Conservation (phyloP, 2,797 vertebrate species). For the Urophycis tenuis region DNA sequence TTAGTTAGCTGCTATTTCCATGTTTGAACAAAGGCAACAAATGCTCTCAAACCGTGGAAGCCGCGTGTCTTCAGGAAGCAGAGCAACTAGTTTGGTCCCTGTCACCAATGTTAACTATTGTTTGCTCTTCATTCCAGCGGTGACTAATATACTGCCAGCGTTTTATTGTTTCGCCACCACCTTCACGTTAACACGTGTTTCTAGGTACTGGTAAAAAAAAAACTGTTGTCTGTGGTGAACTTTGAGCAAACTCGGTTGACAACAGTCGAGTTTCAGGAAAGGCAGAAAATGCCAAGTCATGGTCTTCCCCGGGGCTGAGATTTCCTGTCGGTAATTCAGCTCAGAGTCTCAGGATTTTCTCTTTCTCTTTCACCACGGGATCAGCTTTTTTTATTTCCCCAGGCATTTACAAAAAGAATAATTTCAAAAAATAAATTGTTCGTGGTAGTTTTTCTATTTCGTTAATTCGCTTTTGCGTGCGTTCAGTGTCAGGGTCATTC, state of each 20-base stretch:
- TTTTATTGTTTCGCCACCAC: not conserved
- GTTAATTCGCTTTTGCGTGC: not conserved
- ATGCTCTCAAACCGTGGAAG: too few species aligned
- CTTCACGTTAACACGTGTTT: not conserved
- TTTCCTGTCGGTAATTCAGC: conserved; percentile 17
- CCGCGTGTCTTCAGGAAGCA: too few species aligned
- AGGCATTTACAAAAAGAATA: not conserved
- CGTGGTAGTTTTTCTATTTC: not conserved
- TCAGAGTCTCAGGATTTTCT: not conserved
- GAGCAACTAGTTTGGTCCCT: too few species aligned
- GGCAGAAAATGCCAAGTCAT: conserved; percentile 10
- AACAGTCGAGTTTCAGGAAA: not conserved
- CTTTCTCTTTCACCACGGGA: not conserved
- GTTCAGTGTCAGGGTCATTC: too few species aligned
- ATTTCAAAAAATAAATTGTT: not conserved
- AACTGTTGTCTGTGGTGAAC: not conserved
- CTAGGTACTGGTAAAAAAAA: not conserved
- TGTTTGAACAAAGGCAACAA: too few species aligned
- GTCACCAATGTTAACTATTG: not conserved
- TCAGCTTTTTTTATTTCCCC: not conserved
- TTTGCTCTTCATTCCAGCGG: not conserved
- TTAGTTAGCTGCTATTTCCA: too few species aligned
- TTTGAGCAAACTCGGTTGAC: not conserved
- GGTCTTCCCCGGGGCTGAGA: conserved; percentile 22
- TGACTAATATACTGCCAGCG: not conserved